Evolutionary conservation across 2,113 vertebrate genomes (phyloP).

Genomic region (Xiphias gladius): DNA sequence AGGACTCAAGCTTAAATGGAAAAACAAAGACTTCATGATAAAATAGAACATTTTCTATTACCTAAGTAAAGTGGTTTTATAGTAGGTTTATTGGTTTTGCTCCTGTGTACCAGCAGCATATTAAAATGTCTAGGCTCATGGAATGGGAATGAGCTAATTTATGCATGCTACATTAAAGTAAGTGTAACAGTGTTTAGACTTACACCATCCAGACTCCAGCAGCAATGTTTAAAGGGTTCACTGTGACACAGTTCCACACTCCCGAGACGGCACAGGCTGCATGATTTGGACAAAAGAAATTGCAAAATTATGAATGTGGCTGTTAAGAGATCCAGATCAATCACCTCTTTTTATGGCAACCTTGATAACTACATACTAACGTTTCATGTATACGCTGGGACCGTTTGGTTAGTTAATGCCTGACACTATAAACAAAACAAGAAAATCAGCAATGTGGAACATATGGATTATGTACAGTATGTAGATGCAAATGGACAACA

Average conservation of each 20-base stretch:
- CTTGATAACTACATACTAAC: no score
- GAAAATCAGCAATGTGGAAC: conserved; percentile 9
- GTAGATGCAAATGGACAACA: not conserved
- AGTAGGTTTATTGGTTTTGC: not conserved
- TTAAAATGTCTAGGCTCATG: not conserved
- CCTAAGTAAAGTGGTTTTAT: not conserved
- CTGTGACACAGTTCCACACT: conserved; percentile 94
- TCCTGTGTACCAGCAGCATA: not conserved
- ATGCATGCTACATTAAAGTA: not conserved
- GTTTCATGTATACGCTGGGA: not conserved
- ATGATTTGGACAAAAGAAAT: conserved; percentile 23
- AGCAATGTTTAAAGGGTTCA: conserved; percentile 95
- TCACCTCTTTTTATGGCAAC: no score
- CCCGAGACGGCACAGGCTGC: conserved; percentile 91
- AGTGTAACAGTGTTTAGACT: conserved; percentile 74
- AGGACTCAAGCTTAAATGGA: no score
- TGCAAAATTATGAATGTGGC: not conserved
- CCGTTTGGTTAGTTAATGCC: not conserved
- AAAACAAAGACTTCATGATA: no score
- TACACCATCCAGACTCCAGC: conserved; percentile 99
- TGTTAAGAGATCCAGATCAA: not conserved
- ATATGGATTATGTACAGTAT: not conserved
- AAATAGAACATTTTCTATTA: not conserved
- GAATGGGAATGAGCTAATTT: not conserved
- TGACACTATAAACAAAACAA: not conserved